Evolutionary conservation across 2,797 vertebrate genomes (phyloP), one percentile per base, ranked within the genome.

Genomic region (Hypotaenidia okinawae): DNA sequence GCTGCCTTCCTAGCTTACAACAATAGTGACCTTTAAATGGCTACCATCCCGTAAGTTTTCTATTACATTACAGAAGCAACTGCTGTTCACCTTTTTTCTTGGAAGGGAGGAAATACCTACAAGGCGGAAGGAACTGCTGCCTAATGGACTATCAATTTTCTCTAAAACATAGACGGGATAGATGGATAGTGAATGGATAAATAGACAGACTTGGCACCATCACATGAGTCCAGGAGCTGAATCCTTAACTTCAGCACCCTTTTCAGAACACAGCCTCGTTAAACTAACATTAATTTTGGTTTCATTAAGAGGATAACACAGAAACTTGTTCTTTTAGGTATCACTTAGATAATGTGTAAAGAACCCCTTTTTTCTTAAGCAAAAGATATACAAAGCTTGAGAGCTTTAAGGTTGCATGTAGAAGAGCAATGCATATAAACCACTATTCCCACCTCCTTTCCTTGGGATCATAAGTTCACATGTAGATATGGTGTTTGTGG

Each of bases 141-240:
- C 37, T 94, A 91, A 94, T 62, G 76, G n/a, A 32, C 69, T 84
- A 72, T 68, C 64, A 89, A 54, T 86, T 83, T 78, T 81, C n/a
- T 78, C 10, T 86, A 47, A 87, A 80, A 73, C 32, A 78, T 64
- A 81, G 58, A 72, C 63, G 25, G 37, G n/a, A 43, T 47, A 77
- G 75, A 61, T 81, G 66, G 66, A 72, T 27, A 68, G 19, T 52
- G 32, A 88, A 91, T 69, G 62, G 43, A 84, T 84, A 90, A 78
- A 92, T 5, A 87, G 45, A 68, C 41, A 87, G 24, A 35, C 49
- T 47, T 59, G 32, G n/a, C 41, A 93, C 3, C 5, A 52, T 49
- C 37, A 86, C 51, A 10, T 86, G 66, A 84, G 33, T 90, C 22
- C 47, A 82, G 62, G 18, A 67, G 10, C 35, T 47, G 47, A 81